Base-by-base conservation (phyloP, 2,888 invertebrate genomes). In the Mactromeris polynyma region DNA sequence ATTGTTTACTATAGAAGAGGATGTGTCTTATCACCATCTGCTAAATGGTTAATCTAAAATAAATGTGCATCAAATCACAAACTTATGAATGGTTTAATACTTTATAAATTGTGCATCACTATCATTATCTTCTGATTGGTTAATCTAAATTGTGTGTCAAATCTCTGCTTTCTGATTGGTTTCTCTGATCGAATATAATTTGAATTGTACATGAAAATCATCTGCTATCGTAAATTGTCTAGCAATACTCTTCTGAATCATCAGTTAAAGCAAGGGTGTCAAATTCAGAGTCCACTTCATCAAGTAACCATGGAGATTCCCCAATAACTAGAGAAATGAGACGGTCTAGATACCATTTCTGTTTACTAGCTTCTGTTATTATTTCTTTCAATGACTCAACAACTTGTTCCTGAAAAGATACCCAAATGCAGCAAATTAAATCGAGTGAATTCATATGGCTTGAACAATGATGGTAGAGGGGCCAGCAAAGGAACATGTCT, bases 301-400 rank as follows among this genome's bases (percentile, higher is more conserved):
- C 95, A 79, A 95, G 93, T 92, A 95, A 93, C 94, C 94, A 94
- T 88, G 95, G 94, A 9, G 94, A 93, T 31, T 94, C 93, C 80
- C 94, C 94, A 31, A 94, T 91, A 36, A 95, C 94, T 33, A 94
- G 90, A 88, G 94, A 94, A 88, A 94, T 94, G 36, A 95, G 93
- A 69, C 94, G 89, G 88, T 95, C 94, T 38, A 95, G 91, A 88
- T 94, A 95, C 81, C 93, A 93, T 51, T 94, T 94, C 89, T 95
- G 94, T 81, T 92, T 90, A 82, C 93, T 93, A 17, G 94, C 93
- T 73, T 94, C 94, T 69, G 89, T 90, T 19, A 94, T 92, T 9
- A 94, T 92, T 42, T 94, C 93, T 73, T 92, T 92, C 46, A 95
- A 85, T 6, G 93, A 92, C 7, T 92, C 90, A 19, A 94, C 83